Evolutionary conservation across 2,888 invertebrate species (phyloP).

Genomic region (Drosophila leonis): DNA sequence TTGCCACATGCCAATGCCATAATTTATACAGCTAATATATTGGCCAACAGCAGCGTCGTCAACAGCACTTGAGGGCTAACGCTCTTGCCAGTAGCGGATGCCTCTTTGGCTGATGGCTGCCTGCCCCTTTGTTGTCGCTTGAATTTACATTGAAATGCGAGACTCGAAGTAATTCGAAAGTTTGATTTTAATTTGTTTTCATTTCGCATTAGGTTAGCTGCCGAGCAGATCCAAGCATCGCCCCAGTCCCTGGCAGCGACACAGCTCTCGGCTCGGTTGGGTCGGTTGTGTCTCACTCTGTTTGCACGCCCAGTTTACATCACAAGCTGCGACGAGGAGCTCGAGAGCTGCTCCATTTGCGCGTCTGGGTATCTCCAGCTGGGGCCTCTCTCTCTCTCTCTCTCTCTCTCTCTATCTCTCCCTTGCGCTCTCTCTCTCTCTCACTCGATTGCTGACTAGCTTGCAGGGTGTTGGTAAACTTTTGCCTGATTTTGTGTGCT

Average conservation of each 20-base stretch:
- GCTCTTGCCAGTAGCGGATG: not conserved
- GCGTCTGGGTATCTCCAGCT: constrained; percentile 38
- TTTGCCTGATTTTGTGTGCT: constrained; percentile 83
- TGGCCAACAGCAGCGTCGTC: constrained; percentile 36
- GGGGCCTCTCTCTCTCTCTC: constrained; percentile 6
- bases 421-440: not conserved
- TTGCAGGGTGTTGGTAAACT: constrained; percentile 71
- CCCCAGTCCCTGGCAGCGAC: not conserved
- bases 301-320: constrained; percentile 79
- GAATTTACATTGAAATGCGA: constrained; percentile 82
- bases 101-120: not conserved
- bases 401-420: constrained; percentile 2
- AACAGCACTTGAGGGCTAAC: constrained; percentile 22
- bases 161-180: constrained; percentile 82
- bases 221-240: constrained; percentile 35
- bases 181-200: constrained; percentile 84
- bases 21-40: constrained; percentile 67
- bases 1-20: constrained; percentile 37
- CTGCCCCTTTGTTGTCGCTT: constrained; percentile 68
- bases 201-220: constrained; percentile 80
- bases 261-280: not conserved
- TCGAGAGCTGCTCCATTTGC: constrained; percentile 69
- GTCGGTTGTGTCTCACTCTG: constrained; percentile 47
- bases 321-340: constrained; percentile 68
- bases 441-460: constrained; percentile 3